phyloP scores from a whole-genome alignment of 2,888 invertebrate genomes.

The Epinotia brunnichana region DNA sequence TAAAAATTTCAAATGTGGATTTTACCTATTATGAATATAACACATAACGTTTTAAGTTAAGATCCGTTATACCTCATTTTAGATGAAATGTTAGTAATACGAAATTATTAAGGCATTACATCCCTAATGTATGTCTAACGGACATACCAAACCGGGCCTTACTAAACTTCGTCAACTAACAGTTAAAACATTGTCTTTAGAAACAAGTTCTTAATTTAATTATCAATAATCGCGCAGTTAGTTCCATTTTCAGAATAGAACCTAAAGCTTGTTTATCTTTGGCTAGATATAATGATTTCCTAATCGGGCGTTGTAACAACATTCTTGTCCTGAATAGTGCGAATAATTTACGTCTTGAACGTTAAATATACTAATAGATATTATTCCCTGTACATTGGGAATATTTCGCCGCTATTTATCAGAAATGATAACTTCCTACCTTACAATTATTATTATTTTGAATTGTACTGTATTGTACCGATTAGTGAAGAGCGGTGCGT shows the following conservation, averaged over 20 bases:
- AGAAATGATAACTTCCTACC: neutral
- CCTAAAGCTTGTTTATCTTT: conserved; percentile 65
- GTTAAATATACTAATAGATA: conserved; percentile 44
- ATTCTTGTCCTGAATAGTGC: conserved; percentile 67
- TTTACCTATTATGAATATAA: too few relatives aligned
- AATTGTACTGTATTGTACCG: too few relatives aligned
- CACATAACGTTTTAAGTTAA: too few relatives aligned
- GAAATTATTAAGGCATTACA: too few relatives aligned
- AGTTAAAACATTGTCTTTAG: conserved; percentile 19
- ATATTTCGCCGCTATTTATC: neutral
- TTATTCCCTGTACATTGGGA: conserved; percentile 10
- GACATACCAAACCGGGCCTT: neutral
- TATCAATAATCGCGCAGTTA: conserved; percentile 32
- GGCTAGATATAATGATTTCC: conserved; percentile 77
- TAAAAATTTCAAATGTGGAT: too few relatives aligned
- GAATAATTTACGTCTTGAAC: conserved; percentile 52
- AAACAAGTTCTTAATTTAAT: conserved; percentile 33
- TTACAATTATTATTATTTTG: too few relatives aligned
- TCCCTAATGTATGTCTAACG: neutral
- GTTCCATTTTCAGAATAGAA: conserved; percentile 57
- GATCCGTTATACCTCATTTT: too few relatives aligned
- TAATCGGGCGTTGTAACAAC: conserved; percentile 70
- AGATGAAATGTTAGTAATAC: too few relatives aligned
- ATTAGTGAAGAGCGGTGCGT: too few relatives aligned
- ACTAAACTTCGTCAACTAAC: conserved; percentile 1